Percentiles rank a stretch among this genome's conserved stretches.
Evolutionary conservation across 2,113 vertebrate genomes (phyloP).

Genomic region (Rhynchopsitta pachyrhyncha): DNA sequence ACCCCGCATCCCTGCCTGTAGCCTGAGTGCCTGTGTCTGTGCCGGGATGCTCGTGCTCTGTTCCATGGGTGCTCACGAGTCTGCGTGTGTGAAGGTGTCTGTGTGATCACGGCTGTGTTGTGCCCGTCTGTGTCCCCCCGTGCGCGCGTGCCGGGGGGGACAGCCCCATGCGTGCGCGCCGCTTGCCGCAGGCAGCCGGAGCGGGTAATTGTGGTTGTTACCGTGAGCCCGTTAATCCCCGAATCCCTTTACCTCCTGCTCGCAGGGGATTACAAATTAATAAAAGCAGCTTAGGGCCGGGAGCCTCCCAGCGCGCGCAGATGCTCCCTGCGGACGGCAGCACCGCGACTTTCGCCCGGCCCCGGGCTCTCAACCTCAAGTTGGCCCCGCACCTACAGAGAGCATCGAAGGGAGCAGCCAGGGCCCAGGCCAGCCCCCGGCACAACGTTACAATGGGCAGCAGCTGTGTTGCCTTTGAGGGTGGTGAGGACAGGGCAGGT

Average conservation of each 20-base stretch:
- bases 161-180: neutral
- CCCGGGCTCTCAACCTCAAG: neutral
- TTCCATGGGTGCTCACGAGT: accelerated
- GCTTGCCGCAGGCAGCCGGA: slow-evolving; percentile 1
- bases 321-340: slow-evolving; percentile 27
- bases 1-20: accelerated
- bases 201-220: slow-evolving; percentile 70
- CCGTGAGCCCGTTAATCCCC: slow-evolving; percentile 66
- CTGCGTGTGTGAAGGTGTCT: accelerated
- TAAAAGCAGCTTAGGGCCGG: slow-evolving; percentile 65
- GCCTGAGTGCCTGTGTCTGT: accelerated
- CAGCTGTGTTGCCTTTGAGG: too few relatives aligned
- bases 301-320: slow-evolving; percentile 30
- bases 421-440: neutral
- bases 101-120: accelerated
- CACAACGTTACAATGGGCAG: neutral
- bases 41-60: accelerated
- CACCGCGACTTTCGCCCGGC: slow-evolving; percentile 13
- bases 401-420: accelerated
- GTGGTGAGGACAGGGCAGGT: neutral
- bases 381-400: neutral
- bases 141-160: accelerated
- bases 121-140: neutral
- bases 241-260: slow-evolving; percentile 72
- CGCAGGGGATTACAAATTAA: slow-evolving; percentile 69